Conservation (phyloP, 1,140 invertebrate species). For the Heliothis virescens region DNA sequence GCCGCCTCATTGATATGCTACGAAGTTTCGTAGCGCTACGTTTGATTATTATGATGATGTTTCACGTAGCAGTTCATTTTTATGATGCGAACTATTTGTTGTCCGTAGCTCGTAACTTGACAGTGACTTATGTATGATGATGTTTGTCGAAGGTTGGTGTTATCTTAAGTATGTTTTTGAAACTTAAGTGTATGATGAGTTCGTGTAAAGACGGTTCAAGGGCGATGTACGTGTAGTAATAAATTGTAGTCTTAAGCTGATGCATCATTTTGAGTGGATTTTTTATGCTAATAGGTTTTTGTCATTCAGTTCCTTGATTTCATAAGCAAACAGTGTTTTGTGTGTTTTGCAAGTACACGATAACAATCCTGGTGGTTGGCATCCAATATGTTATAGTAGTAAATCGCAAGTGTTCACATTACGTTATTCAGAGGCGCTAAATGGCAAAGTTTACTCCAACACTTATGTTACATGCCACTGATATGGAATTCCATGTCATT, state of each 20-base stretch:
- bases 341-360: not conserved
- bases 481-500: not conserved
- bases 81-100: constrained; percentile 19
- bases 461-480: not conserved
- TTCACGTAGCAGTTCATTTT: constrained; percentile 48
- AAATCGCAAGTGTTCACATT: constrained; percentile 20
- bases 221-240: not conserved
- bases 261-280: constrained; percentile 5
- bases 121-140: constrained; percentile 17
- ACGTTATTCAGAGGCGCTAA: constrained; percentile 30
- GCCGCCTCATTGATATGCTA: constrained; percentile 54
- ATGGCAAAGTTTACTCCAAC: not conserved
- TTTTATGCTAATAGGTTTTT: not conserved
- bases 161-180: constrained; percentile 1
- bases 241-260: not conserved
- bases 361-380: not conserved
- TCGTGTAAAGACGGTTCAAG: constrained; percentile 12
- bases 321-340: not conserved
- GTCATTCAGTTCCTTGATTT: not conserved
- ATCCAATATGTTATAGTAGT: not conserved
- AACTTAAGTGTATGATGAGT: not conserved
- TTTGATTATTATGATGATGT: constrained; percentile 44
- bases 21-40: constrained; percentile 59
- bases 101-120: not conserved
- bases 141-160: not conserved